phyloP scores from a whole-genome alignment of 2,888 invertebrate genomes.

The Phaonia tiefii region DNA sequence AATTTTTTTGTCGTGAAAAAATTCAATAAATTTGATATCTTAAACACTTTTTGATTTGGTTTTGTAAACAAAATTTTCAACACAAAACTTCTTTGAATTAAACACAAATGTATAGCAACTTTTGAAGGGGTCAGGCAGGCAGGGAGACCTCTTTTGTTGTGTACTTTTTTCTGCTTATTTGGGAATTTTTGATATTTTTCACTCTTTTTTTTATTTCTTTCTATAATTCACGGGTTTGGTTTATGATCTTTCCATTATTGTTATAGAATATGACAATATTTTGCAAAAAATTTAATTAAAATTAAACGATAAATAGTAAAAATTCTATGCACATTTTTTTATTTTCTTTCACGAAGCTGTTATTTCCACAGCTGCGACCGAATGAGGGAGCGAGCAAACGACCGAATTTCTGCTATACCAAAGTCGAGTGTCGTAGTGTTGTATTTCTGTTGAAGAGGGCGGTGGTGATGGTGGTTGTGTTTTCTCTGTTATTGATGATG shows the following conservation, averaged over 20 bases:
- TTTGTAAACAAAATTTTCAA: too few species aligned
- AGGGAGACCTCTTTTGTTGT: too few species aligned
- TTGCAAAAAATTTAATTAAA: background rate
- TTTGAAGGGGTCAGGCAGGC: too few species aligned
- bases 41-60: too few species aligned
- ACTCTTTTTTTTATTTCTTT: constrained; percentile 1
- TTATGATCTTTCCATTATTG: background rate
- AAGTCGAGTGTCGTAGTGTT: too few species aligned
- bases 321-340: constrained; percentile 35
- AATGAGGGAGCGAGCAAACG: constrained; percentile 7
- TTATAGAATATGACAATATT: constrained; percentile 11
- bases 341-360: constrained; percentile 17
- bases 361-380: background rate
- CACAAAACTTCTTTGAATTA: background rate
- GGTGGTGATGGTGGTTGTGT: background rate
- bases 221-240: background rate
- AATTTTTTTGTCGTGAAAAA: constrained; percentile 18
- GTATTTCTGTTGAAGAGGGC: background rate
- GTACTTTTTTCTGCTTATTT: too few species aligned
- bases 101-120: too few species aligned
- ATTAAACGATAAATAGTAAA: background rate
- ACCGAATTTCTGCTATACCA: constrained; percentile 19
- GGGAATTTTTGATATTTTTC: background rate
- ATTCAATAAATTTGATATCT: constrained; percentile 26
- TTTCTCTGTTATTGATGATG: constrained; percentile 1